Evolutionary conservation across 2,113 vertebrate genomes (phyloP).

Genomic region (Pardalotus punctatus): DNA sequence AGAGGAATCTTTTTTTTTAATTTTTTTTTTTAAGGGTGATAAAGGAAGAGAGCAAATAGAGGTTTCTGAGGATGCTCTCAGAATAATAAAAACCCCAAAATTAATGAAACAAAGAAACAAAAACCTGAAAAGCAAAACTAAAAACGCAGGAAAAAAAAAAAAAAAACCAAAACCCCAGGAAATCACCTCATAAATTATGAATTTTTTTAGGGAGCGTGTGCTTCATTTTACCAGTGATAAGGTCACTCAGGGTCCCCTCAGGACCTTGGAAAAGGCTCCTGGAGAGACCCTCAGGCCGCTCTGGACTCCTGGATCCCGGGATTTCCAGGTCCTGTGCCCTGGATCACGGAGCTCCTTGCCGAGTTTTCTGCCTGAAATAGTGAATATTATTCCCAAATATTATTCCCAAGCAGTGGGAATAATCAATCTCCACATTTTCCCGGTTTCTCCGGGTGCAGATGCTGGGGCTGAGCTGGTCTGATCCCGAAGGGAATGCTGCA

Average conservation of each 20-base stretch:
- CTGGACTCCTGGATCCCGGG: background rate
- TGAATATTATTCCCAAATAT: background rate
- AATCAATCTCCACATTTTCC: accelerated
- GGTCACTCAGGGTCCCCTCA: background rate
- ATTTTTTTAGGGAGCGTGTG: background rate
- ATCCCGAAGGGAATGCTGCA: background rate
- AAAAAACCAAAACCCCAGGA: background rate
- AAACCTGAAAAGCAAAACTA: background rate
- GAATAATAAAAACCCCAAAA: background rate
- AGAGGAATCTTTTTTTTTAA: background rate
- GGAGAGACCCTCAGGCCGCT: background rate
- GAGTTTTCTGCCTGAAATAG: background rate
- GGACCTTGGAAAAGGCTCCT: background rate
- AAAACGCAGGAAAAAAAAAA: background rate
- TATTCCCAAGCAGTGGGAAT: background rate
- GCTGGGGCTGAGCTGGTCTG: background rate
- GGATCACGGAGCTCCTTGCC: background rate
- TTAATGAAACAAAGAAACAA: background rate
- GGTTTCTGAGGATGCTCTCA: background rate
- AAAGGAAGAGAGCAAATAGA: background rate
- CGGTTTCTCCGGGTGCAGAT: background rate
- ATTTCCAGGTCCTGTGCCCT: background rate
- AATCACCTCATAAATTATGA: background rate
- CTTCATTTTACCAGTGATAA: background rate
- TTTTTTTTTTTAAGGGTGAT: background rate